Percentiles rank a stretch among this genome's conserved stretches.
Evolutionary conservation across 2,797 vertebrate genomes (phyloP).

Genomic region (Acrossocheilus wenchowensis): DNA sequence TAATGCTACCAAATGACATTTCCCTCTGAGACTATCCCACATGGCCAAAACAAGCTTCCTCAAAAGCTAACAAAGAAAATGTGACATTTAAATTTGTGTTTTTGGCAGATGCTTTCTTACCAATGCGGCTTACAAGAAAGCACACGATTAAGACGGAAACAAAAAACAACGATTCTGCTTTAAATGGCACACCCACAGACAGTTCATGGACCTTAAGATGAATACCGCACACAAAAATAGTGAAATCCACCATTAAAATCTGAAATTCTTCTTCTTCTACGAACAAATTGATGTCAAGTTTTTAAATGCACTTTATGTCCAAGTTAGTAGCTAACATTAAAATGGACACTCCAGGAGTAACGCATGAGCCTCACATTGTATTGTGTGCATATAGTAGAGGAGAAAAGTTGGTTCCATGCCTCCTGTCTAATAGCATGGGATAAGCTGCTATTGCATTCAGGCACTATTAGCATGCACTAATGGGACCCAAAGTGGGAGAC

Average conservation of each 20-base stretch:
- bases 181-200: background rate
- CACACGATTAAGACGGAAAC: background rate
- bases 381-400: background rate
- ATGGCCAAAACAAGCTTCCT: conserved; percentile 24
- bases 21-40: conserved; percentile 28
- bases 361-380: background rate
- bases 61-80: background rate
- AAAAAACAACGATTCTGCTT: background rate
- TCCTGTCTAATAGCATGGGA: conserved; percentile 23
- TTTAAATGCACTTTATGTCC: background rate
- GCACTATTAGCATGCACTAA: conserved; percentile 66
- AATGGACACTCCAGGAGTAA: background rate
- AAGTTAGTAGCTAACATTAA: background rate
- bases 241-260: background rate
- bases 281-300: background rate
- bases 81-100: conserved; percentile 31
- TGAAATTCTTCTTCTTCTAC: background rate
- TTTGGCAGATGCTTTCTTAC: background rate
- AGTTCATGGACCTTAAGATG: background rate
- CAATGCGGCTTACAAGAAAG: background rate
- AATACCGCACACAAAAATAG: background rate
- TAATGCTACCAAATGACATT: conserved; percentile 36
- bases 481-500: conserved; percentile 58
- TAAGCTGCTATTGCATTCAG: conserved; percentile 38
- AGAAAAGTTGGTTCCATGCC: conserved; percentile 11